Base-by-base conservation (phyloP, 2,888 invertebrate genomes). In the Tenthredo scrophulariae region DNA sequence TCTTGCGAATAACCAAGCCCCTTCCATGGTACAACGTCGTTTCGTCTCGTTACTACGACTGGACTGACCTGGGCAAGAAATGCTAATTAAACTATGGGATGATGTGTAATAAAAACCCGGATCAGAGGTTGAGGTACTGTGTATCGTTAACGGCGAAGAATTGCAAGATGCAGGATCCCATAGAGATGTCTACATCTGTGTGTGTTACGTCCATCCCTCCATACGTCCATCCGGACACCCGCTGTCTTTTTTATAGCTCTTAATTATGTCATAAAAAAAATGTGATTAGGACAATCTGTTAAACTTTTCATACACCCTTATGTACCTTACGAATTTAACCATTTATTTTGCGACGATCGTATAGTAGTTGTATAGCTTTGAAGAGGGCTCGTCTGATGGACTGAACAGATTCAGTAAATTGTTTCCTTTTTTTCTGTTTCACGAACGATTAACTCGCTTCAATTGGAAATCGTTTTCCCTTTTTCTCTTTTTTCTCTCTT, bases 21-120 rank as follows among this genome's bases (percentile, higher is more conserved):
- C 37, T n/a, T 72, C n/a, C 40, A 37, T 18, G 9, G 37, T 37
- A 40, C 37, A 40, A 5, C 40, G 22, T 77, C 54, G 50, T 77
- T 50, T 29, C 18, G 22, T 43, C 62, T 80, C 33, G 80, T 80
- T 37, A 33, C 22, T 54, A 5, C n/a, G 50, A 33, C 46, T 22
- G 50, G 77, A 77, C 54, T 77, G 54, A 77, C 77, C 62, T 37
- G 62, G 18, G 26, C 80, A 80, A 80, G 62, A 80, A 80, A 80
- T 80, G 80, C 80, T 80, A 80, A 80, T 80, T 80, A 80, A 80
- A 80, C 62, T 62, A 80, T 43, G 37, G 80, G 22, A 58, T 40
- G 80, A 80, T 33, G 77, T 18, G 77, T 54, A 54, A 77, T 77
- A n/a, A 77, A 77, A 54, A 77, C 18, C 33, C 26, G 54, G 18